Evolutionary conservation across 2,888 invertebrate genomes (phyloP), one percentile per base, ranked within the genome.

Genomic region (Phrixothrix hirtus): DNA sequence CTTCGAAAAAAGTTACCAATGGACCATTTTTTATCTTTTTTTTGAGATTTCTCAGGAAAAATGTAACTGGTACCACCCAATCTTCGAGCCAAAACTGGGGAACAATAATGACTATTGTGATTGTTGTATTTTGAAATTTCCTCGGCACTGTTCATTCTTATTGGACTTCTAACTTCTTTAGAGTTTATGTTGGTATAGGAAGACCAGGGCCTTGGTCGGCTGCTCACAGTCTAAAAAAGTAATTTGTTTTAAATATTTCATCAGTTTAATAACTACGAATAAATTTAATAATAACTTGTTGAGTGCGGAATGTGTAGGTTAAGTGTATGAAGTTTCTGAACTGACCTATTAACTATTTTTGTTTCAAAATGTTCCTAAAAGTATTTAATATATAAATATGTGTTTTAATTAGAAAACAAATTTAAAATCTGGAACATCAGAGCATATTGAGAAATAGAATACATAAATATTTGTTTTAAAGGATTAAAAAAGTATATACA

Each of bases 1-100:
- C 87, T 81, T 57, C 88, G 81, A 69, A 92, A 88, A 1, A 92
- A 79, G 64, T 86, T 87, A 4, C 91, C 89, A 31, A 92, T 82
- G 5, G 88, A 88, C 91, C 91, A 92, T 74, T 89, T 89, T 67
- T 82, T 83, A 62, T 77, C 78, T 62, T 85, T 87, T 64, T 84
- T 85, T 53, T 62, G 45, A 71, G 78, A 71, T 74, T 65, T 63
- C 17, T 73, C 74, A 2, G 71, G 74, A 54, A 70, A 77, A 74
- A 75, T 74, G 73, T 73, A 77, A 70, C 75, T 79, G 67, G 80
- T 75, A 74, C 77, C 79, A 68, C 75, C 74, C 66, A 68, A 77
- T 17, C 71, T 63, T 45, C 69, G 59, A n/a, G 64, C 60, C 37
- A 72, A 54, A 5, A 65, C 69, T 12, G 74, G 72, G 1, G 72